Evolutionary conservation across 1,140 invertebrate species (phyloP), one percentile per base, ranked within the genome.

Genomic region (Centruroides vittatus): DNA sequence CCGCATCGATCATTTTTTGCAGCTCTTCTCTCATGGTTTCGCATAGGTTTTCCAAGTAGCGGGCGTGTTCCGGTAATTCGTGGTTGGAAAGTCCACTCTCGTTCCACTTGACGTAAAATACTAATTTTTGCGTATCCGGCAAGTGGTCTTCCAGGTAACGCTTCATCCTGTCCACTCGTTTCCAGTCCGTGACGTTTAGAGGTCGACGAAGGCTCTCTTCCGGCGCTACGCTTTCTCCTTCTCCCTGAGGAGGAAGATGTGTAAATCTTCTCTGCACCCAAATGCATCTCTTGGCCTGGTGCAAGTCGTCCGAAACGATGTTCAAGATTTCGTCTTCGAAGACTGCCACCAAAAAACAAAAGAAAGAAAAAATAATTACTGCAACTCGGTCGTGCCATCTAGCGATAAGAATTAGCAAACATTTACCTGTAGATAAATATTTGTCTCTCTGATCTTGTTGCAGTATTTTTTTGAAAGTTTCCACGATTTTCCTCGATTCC

Each of bases 371-470:
- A 23, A n/a, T 53, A 9, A 13, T 13, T 23, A 23, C 23, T 55
- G 13, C 35, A 55, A 34, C 6, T 5, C 7, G 34, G 10, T 34
- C 0, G 7, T 11, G 35, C 13, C 53, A 55, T 34, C 13, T 34
- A 34, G 5, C 13, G 35, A 34, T 35, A 35, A 10, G 36, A 35
- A 55, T 35, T 35, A 34, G 35, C 13, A 55, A 23, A 35, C 9
- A 55, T 70, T 71, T 71, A 85, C 84, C 78, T 84, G 87, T 88
- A 11, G 82, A 84, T 57, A 88, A 78, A 73, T 89, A 89, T 8
- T 84, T 86, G 66, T 86, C 84, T 65, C 82, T 79, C 8, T 86
- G 78, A 70, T 85, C 84, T 67, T 82, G 79, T 12, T 84, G 81
- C 67, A 85, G 80, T 0, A 86, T 81, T 13, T 81, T 80, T 49